phyloP scores from a whole-genome alignment of 2,113 vertebrate species.

The Eolophus roseicapilla region DNA sequence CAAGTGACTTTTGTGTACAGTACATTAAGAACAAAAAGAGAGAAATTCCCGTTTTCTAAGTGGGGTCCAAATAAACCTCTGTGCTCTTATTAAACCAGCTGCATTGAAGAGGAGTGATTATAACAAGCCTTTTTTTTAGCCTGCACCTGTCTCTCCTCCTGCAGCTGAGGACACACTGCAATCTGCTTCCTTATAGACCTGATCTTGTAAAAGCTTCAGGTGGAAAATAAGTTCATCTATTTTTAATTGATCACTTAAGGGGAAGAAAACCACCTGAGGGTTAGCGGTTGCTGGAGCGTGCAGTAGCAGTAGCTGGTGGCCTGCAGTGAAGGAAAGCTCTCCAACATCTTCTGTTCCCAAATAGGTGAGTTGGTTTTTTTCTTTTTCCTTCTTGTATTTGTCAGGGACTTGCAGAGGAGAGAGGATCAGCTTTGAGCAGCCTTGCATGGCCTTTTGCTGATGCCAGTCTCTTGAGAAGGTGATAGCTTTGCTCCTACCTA shows the following conservation, averaged over 20 bases:
- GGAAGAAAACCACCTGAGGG: not conserved
- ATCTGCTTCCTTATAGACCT: not conserved
- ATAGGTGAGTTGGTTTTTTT: not conserved
- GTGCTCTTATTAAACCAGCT: conserved; percentile 55
- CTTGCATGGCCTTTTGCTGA: accelerated
- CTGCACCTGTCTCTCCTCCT: conserved; percentile 13
- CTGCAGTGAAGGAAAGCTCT: not conserved
- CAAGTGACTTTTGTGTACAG: conserved; percentile 13
- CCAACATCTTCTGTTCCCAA: not conserved
- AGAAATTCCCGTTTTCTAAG: conserved; percentile 41
- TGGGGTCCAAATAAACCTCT: conserved; percentile 11
- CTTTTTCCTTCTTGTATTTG: not conserved
- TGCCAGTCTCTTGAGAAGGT: not conserved
- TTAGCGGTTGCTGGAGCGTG: not conserved
- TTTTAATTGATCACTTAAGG: not conserved
- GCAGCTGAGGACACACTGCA: not conserved
- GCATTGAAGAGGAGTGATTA: conserved; percentile 30
- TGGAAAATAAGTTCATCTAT: not conserved
- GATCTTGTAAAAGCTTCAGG: not conserved
- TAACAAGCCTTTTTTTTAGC: not conserved
- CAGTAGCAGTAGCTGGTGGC: not conserved
- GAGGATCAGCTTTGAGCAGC: not conserved
- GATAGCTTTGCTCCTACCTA: not conserved
- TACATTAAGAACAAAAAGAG: not conserved
- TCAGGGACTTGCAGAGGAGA: not conserved